Evolutionary conservation across 2,888 invertebrate genomes (phyloP), one percentile per base, ranked within the genome.

Genomic region (Fragum whitleyi): DNA sequence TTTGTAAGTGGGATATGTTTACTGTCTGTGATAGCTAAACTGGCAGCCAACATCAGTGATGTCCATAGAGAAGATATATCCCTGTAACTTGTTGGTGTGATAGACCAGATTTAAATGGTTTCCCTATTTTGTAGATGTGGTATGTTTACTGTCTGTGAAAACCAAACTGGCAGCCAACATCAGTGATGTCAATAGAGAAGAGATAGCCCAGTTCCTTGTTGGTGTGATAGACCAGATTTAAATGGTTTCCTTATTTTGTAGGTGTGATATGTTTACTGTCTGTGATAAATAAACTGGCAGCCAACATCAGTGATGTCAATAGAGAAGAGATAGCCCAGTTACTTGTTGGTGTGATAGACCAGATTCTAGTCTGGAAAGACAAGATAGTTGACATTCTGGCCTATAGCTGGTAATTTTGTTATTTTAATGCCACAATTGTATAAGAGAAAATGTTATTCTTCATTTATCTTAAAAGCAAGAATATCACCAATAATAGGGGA

Each of bases 331-430:
- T 65, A 23, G 26, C 19, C 3, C 42, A 39, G 42, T 42, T 65
- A 42, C 26, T 42, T 21, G 19, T 65, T n/a, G 36, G 79, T 26
- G 82, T 86, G 1, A 57, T 91, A 36, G 78, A 86, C 42, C 88
- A 90, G 83, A 32, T 91, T n/a, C 79, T 86, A 36, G 71, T 72
- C 23, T 91, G 90, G 90, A 89, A 81, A 67, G 89, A 88, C 36
- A 78, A 81, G 6, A 77, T 80, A 51, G 83, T 82, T 19, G 79
- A 85, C 7, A 51, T 84, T 1, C 70, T 87, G 21, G 72, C 87
- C 2, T 86, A 79, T 81, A 84, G 76, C 76, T 69, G 87, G 88
- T 89, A 75, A 36, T 11, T 23, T 57, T n/a, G 7, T 53, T 53
- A 21, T 47, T 36, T 74, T 19, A 11, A 74, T 28, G n/a, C n/a